Evolutionary conservation across 2,113 vertebrate genomes (phyloP), one percentile per base, ranked within the genome.

Genomic region (Zapornia atra): DNA sequence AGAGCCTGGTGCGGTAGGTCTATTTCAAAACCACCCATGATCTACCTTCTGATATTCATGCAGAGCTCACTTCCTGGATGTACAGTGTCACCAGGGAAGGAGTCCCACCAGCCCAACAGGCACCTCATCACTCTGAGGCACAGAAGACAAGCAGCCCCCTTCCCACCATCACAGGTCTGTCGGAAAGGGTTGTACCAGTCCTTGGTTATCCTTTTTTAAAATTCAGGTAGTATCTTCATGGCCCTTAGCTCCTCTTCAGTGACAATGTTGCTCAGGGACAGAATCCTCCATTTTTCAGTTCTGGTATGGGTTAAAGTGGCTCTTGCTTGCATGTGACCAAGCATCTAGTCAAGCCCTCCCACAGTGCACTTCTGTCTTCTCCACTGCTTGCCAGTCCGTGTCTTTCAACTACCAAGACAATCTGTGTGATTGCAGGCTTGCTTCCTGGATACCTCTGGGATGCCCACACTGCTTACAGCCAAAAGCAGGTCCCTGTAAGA

Each of bases 201-300:
- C 29, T 54, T 15, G 24, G 18, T 65, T 42, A 59, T 36, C 21
- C 31, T 66, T 6, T 66, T 81, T 48, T 24, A 82, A 65, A 16
- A 38, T 25, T 60, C 66, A 86, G 31, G 53, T 0, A 59, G 42
- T 2, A 53, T 1, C 3, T 4, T 29, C 2, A 0, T 9, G 19
- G 31, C 10, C 25, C 79, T 17, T 17, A 68, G 15, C 19, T 51
- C 20, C 24, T 65, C 59, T 19, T 44, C 26, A 80, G 44, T 1
- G 24, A 65, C 40, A 33, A 8, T 18, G 3, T 33, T 86, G 28
- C 20, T 9, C 16, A 6, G 3, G 26, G 42, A 82, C 2, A 8
- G 12, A 28, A 10, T 46, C 34, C 22, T 51, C 33, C 0, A 2
- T 48, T 53, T 44, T 59, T 40, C 38, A 68, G 15, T 54, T n/a